Base-by-base conservation (phyloP, 2,888 invertebrate genomes). In the Rhamphomyia laevipes region DNA sequence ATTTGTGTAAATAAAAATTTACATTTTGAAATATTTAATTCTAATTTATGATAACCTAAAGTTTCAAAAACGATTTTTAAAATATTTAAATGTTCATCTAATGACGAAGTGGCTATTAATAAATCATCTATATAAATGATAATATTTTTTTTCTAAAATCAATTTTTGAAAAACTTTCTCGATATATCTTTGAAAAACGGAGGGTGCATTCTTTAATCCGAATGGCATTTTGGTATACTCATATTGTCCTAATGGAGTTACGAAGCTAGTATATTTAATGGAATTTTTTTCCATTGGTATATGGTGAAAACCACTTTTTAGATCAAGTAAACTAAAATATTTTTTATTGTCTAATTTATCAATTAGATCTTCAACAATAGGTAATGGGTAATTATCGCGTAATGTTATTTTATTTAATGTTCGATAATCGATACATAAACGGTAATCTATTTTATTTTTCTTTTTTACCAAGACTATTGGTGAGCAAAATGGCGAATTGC, bases 91-190 rank as follows among this genome's bases (percentile, higher is more conserved):
- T n/a, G n/a, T n/a, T n/a, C n/a, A n/a, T n/a, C n/a, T n/a, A n/a
- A n/a, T n/a, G n/a, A n/a, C n/a, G n/a, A n/a, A n/a, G n/a, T n/a
- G n/a, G n/a, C n/a, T n/a, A n/a, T n/a, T n/a, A n/a, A n/a, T 18
- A 59, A 47, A 47, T 54, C 56, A 45, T 58, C 58, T 41, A 58
- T 51, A 47, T 53, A 58, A 47, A 47, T 47, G 2, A 58, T 42
- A 10, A 56, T 38, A n/a, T 17, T 53, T 37, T 6, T 48, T 48
- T 9, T 37, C 21, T 37, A 27, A 40, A 11, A 58, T 46, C 16
- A 49, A 27, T 6, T 43, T 21, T n/a, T 27, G 30, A 50, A 56
- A 48, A 12, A 56, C 51, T 4, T 17, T 37, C 31, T 53, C 52
- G 9, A 59, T 48, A 43, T 51, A 55, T 43, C 53, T 48, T 40